A percentile compares a stretch with the other conserved stretches of the same genome.
phyloP scores from a whole-genome alignment of 1,140 invertebrate genomes.

The Ooceraea biroi region DNA sequence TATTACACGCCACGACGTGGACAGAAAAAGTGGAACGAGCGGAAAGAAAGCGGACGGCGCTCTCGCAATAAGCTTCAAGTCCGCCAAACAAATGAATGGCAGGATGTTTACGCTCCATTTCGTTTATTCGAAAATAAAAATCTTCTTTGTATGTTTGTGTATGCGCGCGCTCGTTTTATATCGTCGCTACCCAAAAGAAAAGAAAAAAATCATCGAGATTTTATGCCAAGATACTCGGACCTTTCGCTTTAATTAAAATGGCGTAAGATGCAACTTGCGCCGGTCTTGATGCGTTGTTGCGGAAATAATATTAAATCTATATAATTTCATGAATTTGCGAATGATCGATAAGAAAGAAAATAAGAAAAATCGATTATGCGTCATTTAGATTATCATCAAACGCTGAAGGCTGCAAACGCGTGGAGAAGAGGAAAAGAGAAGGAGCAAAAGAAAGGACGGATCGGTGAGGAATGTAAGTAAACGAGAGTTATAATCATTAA shows the following conservation, averaged over 20 bases:
- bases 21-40: constrained; percentile 57
- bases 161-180: background rate
- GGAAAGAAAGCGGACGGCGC: constrained; percentile 48
- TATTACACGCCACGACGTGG: constrained; percentile 37
- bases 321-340: too few relatives aligned
- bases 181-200: background rate
- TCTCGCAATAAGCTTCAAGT: constrained; percentile 47
- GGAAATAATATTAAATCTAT: too few relatives aligned
- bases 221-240: too few relatives aligned
- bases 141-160: background rate
- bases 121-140: constrained; percentile 36
- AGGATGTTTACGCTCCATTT: constrained; percentile 52
- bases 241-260: too few relatives aligned
- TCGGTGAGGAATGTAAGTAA: constrained; percentile 7
- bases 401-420: too few relatives aligned
- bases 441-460: constrained; percentile 25
- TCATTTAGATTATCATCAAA: too few relatives aligned
- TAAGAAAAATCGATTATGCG: too few relatives aligned
- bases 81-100: constrained; percentile 44
- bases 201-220: too few relatives aligned
- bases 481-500: constrained; percentile 78
- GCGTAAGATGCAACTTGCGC: too few relatives aligned
- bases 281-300: too few relatives aligned
- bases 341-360: too few relatives aligned
- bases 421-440: background rate